Conservation (phyloP, 1,140 invertebrate species). For the Dryas iulia region DNA sequence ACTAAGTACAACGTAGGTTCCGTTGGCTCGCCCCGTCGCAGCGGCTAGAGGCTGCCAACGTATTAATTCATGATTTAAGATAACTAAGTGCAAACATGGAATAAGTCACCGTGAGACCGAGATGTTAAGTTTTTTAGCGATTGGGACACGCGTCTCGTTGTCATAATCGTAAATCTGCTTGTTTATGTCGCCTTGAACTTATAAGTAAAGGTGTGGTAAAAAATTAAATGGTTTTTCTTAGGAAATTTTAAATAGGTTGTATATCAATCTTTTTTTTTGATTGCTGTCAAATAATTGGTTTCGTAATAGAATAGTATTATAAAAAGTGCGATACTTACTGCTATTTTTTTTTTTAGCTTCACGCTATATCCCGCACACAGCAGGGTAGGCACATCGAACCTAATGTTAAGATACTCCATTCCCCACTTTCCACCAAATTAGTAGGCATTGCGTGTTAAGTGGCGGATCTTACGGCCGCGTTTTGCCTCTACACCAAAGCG, state of each 20-base stretch:
- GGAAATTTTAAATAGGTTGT: neutral
- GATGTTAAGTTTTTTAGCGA: constrained; percentile 43
- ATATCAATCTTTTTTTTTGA: no score
- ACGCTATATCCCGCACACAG: neutral
- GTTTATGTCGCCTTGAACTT: neutral
- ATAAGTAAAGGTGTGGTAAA: neutral
- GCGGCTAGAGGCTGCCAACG: constrained; percentile 45
- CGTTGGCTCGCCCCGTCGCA: constrained; percentile 34
- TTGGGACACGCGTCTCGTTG: constrained; percentile 27
- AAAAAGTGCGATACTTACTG: no score
- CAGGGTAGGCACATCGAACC: neutral
- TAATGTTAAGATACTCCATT: neutral
- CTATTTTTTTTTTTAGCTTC: neutral
- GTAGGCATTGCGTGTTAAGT: no score
- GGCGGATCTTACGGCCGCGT: no score
- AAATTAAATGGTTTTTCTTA: neutral
- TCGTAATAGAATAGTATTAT: no score
- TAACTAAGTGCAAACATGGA: constrained; percentile 55
- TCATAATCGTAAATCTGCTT: constrained; percentile 8
- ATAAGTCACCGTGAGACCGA: constrained; percentile 43
- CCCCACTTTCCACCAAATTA: no score
- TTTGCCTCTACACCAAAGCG: no score
- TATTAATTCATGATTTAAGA: constrained; percentile 70
- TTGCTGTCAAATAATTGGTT: no score
- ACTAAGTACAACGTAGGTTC: constrained; percentile 49